phyloP scores from a whole-genome alignment of 2,888 invertebrate species.

The Pollenia labialis region DNA sequence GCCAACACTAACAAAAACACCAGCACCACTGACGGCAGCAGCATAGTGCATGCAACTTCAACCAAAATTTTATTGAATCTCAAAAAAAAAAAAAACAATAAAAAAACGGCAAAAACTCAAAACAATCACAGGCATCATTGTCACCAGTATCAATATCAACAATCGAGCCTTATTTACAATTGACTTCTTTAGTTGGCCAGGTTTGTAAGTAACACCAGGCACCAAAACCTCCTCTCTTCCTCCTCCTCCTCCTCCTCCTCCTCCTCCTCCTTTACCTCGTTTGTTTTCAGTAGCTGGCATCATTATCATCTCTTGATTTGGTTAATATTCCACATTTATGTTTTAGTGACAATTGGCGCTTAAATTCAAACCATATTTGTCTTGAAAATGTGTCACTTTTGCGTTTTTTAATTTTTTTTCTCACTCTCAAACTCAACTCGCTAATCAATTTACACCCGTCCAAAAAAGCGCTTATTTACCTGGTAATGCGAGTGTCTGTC shows the following conservation, averaged over 20 bases:
- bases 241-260: background rate
- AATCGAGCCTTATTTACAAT: constrained; percentile 17
- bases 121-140: constrained; percentile 49
- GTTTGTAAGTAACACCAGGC: constrained; percentile 4
- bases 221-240: background rate
- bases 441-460: constrained; percentile 72
- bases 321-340: constrained; percentile 69
- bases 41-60: constrained; percentile 16
- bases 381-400: constrained; percentile 63
- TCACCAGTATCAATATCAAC: constrained; percentile 63
- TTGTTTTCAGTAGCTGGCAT: background rate
- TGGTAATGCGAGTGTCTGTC: constrained; percentile 36
- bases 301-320: constrained; percentile 61
- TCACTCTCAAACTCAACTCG: constrained; percentile 56
- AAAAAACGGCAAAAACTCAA: constrained; percentile 29
- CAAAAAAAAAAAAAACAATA: constrained; percentile 20
- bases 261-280: background rate
- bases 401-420: constrained; percentile 37
- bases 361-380: constrained; percentile 72
- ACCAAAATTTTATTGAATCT: constrained; percentile 29
- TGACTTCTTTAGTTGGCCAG: constrained; percentile 21
- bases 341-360: constrained; percentile 64
- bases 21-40: background rate
- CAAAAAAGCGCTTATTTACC: constrained; percentile 61
- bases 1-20: constrained; percentile 39